Conservation (phyloP, 1,140 invertebrate species). For the Neodiprion fabricii region DNA sequence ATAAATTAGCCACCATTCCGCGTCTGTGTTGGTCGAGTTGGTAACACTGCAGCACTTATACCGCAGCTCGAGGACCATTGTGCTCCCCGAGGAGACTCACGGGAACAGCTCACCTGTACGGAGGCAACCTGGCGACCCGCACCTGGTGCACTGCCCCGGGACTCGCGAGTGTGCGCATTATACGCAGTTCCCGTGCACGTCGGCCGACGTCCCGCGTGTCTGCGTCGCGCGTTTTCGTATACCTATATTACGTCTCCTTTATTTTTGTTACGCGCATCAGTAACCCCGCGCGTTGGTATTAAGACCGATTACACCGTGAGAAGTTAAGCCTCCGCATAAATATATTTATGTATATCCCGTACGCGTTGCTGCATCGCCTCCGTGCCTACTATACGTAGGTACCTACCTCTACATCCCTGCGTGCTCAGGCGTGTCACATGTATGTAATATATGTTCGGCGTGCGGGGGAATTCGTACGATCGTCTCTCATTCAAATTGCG, state of each 20-base stretch:
- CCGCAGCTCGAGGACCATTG: too few relatives aligned
- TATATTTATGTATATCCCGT: too few relatives aligned
- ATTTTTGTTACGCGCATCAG: conserved; percentile 43
- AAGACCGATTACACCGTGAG: conserved; percentile 1
- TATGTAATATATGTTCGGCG: too few relatives aligned
- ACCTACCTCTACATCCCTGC: too few relatives aligned
- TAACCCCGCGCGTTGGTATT: conserved; percentile 19
- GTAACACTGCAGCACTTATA: too few relatives aligned
- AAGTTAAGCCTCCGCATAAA: not conserved
- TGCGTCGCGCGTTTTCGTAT: not conserved
- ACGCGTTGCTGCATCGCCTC: too few relatives aligned
- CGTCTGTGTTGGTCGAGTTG: conserved; percentile 30
- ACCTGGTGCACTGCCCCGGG: not conserved
- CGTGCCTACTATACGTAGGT: too few relatives aligned
- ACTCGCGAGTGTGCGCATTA: not conserved
- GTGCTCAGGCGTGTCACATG: too few relatives aligned
- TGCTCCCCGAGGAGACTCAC: too few relatives aligned
- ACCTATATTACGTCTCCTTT: conserved; percentile 13
- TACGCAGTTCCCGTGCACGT: too few relatives aligned
- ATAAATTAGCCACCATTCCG: conserved; percentile 56
- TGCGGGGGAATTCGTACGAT: too few relatives aligned
- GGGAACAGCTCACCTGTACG: not conserved
- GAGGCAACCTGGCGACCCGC: not conserved
- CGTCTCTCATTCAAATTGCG: too few relatives aligned
- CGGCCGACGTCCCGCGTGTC: not conserved